Base-by-base conservation (phyloP, 2,888 invertebrate genomes). In the Megamerina dolium region DNA sequence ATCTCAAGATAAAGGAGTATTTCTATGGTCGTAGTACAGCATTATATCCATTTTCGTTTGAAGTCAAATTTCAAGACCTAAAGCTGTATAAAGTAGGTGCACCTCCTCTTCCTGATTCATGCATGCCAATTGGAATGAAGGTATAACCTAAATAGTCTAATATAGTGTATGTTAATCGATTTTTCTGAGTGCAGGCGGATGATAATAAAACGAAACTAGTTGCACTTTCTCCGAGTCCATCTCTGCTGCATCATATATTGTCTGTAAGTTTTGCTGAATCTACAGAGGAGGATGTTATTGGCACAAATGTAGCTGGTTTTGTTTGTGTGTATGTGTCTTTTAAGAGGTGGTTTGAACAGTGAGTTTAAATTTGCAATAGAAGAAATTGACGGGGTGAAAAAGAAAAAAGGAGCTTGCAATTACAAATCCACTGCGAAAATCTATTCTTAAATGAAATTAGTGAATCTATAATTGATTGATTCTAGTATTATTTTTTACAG, bases 41-140 rank as follows among this genome's bases (percentile, higher is more conserved):
- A 2, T 78, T 91, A 48, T 93, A 92, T 73, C 95, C 95, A 0
- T 93, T 94, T 66, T 91, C 91, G 0, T 93, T 94, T 68, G 94
- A 95, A 68, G 85, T 95, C 2, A 90, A 91, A 67, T 93, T 87
- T 78, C 74, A 80, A 2, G 94, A 95, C 55, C 77, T 95, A 9
- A 87, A 87, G 65, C 82, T 97, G 27, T 94, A 83, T 66, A 95
- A 95, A 79, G 90, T 96, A 59, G 94, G 95, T 10, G 93, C 94
- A 1, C 91, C 92, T 0, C 81, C 87, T 0, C 74, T 97, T 43
- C 96, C 97, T 0, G 92, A 90, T 61, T 95, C 95, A 3, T 94
- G 95, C 68, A 83, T 97, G 81, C 97, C 97, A 1, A 78, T 95
- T 45, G 97, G 96, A 37, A 95, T 95, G 92, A 90, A 89, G 61